Base-by-base conservation (phyloP, 2,113 vertebrate genomes). In the Gobius niger region DNA sequence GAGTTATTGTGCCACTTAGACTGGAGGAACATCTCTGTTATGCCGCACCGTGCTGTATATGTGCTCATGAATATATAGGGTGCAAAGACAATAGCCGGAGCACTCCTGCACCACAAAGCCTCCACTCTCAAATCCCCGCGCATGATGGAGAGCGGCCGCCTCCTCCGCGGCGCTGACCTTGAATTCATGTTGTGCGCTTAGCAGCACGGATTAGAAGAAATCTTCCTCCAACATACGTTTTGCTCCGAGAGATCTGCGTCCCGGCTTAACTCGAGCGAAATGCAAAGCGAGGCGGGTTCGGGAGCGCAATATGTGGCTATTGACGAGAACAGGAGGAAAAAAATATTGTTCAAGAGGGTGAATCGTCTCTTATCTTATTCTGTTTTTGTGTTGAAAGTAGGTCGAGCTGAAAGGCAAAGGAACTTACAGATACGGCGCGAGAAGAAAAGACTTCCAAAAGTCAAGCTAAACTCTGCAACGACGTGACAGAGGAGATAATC, bases 161-260 rank as follows among this genome's bases (percentile, higher is more conserved):
- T 86, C 82, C 59, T 68, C 70, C 50, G 63, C 69, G 83, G 83
- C 74, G 74, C 87, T 91, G 91, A 92, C 91, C 91, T 93, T 92
- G 89, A 80, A 78, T 87, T 85, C 76, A 78, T 81, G 73, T 87
- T 85, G 86, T 73, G 82, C 52, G 54, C 85, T 86, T 80, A 71
- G 82, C 87, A 85, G 86, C 78, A 63, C 72, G 84, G 91, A 93
- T 92, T 92, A 92, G 68, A 81, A 82, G 68, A 89, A 91, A 92
- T 92, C 90, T 90, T 87, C 56, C 72, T 75, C 82, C 88, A 90
- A 88, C 88, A 90, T 86, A 90, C 85, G 71, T 90, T 86, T 86
- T 34, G 87, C 89, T 91, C 66, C 11, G 34, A 90, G 83, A 90
- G 83, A 90, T 89, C 76, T 65, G 63, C 54, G 75, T 79, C 73